Evolutionary conservation across 1,140 invertebrate genomes (phyloP).

Genomic region (Pachyrhynchus sulphureomaculatus): DNA sequence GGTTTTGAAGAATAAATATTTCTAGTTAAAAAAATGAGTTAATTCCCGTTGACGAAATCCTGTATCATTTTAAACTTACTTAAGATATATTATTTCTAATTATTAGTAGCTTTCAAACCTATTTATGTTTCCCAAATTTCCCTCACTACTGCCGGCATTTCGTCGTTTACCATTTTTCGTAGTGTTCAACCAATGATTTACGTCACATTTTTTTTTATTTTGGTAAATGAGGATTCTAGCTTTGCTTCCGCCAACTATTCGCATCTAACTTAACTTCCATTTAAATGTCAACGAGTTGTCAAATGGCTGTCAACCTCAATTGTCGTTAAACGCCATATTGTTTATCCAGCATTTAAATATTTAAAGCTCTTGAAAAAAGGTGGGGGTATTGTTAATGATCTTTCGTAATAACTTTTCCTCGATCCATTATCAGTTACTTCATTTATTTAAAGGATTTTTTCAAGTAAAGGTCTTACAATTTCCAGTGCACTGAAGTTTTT

Average conservation of each 20-base stretch:
- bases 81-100: too few species aligned
- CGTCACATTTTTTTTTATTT: too few species aligned
- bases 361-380: slow-evolving; percentile 25
- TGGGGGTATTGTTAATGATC: slow-evolving; percentile 25
- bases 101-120: too few species aligned
- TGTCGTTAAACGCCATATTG: slow-evolving; percentile 19
- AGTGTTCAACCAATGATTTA: too few species aligned
- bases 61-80: too few species aligned
- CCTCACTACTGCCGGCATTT: too few species aligned
- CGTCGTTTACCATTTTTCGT: too few species aligned
- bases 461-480: not conserved
- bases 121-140: too few species aligned
- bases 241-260: not conserved
- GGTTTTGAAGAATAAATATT: too few species aligned
- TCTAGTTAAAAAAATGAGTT: too few species aligned
- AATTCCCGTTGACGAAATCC: too few species aligned
- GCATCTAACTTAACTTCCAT: not conserved
- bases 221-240: too few species aligned
- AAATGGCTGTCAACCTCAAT: not conserved
- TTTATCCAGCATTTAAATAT: slow-evolving; percentile 35
- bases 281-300: not conserved
- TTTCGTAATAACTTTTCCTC: slow-evolving; percentile 10
- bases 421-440: not conserved
- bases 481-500: not conserved
- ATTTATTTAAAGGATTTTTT: slow-evolving; percentile 9